Percentiles rank a stretch among this genome's conserved stretches.
Conservation (phyloP, 2,888 invertebrate species). For the Anodontia alba region DNA sequence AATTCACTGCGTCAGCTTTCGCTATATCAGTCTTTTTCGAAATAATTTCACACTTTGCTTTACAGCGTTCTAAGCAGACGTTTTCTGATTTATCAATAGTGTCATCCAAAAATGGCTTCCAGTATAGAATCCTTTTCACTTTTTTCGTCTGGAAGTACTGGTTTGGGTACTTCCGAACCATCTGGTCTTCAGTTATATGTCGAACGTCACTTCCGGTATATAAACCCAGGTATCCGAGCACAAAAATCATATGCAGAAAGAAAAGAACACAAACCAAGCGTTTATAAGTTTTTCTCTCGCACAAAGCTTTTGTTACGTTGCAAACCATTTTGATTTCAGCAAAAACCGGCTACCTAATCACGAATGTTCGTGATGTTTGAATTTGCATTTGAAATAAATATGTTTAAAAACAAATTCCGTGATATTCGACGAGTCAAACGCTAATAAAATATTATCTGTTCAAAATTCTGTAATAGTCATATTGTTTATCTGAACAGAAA, state of each 20-base stretch:
- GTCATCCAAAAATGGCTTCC: conserved; percentile 36
- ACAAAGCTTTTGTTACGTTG: too few species aligned
- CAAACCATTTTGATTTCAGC: too few species aligned
- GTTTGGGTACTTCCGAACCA: conserved; percentile 16
- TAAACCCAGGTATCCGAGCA: background rate
- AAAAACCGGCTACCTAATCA: too few species aligned
- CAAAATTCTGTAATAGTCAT: too few species aligned
- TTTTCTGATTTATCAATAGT: conserved; percentile 8
- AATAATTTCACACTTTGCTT: conserved; percentile 49
- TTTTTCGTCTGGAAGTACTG: conserved; percentile 25
- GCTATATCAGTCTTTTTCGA: conserved; percentile 58
- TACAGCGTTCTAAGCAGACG: conserved; percentile 35
- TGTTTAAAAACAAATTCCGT: too few species aligned
- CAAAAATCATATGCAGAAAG: background rate
- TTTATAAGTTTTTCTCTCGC: too few species aligned
- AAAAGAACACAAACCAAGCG: too few species aligned
- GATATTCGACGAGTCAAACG: too few species aligned
- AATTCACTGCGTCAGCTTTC: conserved; percentile 69
- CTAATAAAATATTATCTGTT: too few species aligned
- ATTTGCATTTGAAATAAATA: too few species aligned
- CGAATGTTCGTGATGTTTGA: too few species aligned
- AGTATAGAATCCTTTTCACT: conserved; percentile 46
- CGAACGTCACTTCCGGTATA: background rate
- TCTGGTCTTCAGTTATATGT: background rate
- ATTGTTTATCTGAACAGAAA: too few species aligned